Percentiles rank a stretch among this genome's conserved stretches.
Conservation (phyloP, 2,113 vertebrate species). For the Loxodonta africana region DNA sequence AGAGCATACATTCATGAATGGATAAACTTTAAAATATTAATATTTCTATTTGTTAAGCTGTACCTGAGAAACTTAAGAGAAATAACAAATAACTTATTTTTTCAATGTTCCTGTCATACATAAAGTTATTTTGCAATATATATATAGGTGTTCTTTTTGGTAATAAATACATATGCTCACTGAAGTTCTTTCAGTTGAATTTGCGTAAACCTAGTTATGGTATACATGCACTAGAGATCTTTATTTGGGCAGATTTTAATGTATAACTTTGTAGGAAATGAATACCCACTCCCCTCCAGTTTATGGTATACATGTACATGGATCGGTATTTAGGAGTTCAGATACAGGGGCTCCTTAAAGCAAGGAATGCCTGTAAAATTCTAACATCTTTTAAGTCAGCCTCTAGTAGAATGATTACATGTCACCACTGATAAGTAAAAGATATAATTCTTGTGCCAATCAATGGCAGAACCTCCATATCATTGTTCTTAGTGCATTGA, state of each 20-base stretch:
- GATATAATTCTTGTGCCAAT: background rate
- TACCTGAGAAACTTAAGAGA: background rate
- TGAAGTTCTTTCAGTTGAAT: background rate
- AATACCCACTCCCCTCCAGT: background rate
- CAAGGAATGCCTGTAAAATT: background rate
- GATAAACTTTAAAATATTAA: background rate
- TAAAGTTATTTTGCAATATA: background rate
- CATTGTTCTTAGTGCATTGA: background rate
- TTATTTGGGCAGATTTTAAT: background rate
- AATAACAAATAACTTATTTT: background rate
- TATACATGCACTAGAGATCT: background rate
- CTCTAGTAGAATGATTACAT: background rate
- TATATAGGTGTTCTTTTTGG: background rate
- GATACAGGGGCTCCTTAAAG: background rate
- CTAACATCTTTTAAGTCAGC: background rate
- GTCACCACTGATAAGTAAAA: background rate
- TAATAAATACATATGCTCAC: background rate
- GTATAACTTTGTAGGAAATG: background rate
- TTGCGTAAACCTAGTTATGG: background rate
- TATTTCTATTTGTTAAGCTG: background rate
- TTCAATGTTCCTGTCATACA: background rate
- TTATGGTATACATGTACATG: background rate
- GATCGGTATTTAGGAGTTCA: background rate
- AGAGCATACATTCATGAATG: background rate
- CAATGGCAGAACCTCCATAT: background rate